A percentile compares a stretch with the other conserved stretches of the same genome.
Evolutionary conservation across 1,140 invertebrate genomes (phyloP).

Genomic region (Drosophila pseudoobscura): DNA sequence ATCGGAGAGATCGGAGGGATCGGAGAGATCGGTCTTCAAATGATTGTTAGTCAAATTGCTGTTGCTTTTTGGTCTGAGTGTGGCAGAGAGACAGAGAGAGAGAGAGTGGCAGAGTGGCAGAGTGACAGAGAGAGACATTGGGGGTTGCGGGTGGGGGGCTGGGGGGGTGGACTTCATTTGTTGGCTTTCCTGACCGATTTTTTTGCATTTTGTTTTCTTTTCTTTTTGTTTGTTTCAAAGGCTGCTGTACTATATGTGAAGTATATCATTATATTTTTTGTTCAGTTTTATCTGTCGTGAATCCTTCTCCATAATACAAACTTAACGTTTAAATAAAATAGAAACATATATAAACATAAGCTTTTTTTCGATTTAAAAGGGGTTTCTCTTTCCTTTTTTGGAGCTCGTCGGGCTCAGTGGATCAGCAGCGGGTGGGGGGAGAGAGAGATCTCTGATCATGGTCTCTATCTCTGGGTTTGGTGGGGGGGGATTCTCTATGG

Average conservation of each 20-base stretch:
- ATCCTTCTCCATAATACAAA: constrained; percentile 64
- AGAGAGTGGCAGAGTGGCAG: too few species aligned
- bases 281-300: constrained; percentile 47
- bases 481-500: too few species aligned
- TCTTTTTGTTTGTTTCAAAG: constrained; percentile 54
- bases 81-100: too few species aligned
- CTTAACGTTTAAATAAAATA: constrained; percentile 48
- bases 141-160: not conserved
- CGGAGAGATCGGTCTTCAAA: not conserved
- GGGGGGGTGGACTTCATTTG: not conserved
- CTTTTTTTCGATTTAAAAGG: constrained; percentile 25
- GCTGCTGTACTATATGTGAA: constrained; percentile 80
- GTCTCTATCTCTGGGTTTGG: constrained; percentile 34
- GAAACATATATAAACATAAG: constrained; percentile 53
- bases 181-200: constrained; percentile 29
- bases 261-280: constrained; percentile 47
- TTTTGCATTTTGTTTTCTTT: too few species aligned
- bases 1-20: not conserved
- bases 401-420: not conserved
- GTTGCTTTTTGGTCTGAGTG: too few species aligned
- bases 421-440: too few species aligned
- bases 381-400: constrained; percentile 9
- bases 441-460: not conserved
- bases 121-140: not conserved
- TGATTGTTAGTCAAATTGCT: not conserved